phyloP scores from a whole-genome alignment of 2,888 invertebrate genomes.

The Heliconius sara region DNA sequence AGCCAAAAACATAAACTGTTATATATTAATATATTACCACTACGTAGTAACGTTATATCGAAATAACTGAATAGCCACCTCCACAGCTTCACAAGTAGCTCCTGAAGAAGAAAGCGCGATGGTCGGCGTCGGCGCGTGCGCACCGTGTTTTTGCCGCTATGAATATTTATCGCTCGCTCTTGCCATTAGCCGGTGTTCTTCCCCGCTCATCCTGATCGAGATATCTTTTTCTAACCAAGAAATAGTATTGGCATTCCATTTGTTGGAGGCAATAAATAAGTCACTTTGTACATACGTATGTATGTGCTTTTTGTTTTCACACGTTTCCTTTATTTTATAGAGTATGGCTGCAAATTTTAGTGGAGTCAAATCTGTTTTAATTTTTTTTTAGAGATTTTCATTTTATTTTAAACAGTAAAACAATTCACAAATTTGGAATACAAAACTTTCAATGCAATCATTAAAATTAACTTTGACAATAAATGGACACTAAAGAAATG shows the following conservation, averaged over 20 bases:
- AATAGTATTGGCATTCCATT: conserved; percentile 20
- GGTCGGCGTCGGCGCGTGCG: conserved; percentile 72
- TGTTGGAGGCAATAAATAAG: conserved; percentile 23
- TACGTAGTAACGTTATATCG: neutral
- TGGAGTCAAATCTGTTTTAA: neutral
- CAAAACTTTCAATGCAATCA: too few relatives aligned
- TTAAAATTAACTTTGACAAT: too few relatives aligned
- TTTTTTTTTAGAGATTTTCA: neutral
- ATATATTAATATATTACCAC: neutral
- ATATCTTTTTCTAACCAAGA: conserved; percentile 43
- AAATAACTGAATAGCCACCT: conserved; percentile 44
- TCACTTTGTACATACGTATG: conserved; percentile 10
- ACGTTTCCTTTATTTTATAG: neutral
- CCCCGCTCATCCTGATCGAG: conserved; percentile 50
- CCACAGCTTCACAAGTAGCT: conserved; percentile 51
- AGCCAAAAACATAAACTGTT: too few relatives aligned
- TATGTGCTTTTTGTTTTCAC: neutral
- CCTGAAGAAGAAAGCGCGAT: conserved; percentile 77
- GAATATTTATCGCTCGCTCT: conserved; percentile 78
- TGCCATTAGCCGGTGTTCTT: conserved; percentile 57
- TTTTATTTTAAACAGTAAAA: too few relatives aligned
- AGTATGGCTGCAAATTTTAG: neutral
- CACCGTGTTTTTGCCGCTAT: conserved; percentile 79
- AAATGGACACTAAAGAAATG: too few relatives aligned
- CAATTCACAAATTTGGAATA: too few relatives aligned